phyloP scores from a whole-genome alignment of 2,888 invertebrate genomes.

The Pristionchus maxplancki region DNA sequence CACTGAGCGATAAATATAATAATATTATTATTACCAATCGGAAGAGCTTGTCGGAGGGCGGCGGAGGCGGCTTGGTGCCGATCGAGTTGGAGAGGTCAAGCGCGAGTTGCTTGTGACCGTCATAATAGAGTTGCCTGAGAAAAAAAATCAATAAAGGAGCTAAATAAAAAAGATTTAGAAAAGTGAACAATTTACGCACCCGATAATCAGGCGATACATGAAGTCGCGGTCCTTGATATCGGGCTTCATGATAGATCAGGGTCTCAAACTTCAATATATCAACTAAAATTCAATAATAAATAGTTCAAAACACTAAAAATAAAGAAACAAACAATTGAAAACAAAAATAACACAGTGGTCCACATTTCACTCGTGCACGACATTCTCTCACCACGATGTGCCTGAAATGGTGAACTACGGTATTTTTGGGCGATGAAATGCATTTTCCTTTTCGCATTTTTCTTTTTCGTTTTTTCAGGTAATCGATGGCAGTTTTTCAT shows the following conservation, averaged over 20 bases:
- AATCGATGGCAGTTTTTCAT: background rate
- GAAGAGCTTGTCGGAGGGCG: constrained; percentile 93
- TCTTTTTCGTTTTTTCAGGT: background rate
- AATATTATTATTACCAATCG: too few species aligned
- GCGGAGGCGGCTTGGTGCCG: constrained; percentile 92
- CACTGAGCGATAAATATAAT: too few species aligned
- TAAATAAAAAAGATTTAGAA: background rate
- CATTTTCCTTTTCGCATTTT: constrained; percentile 45
- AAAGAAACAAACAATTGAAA: background rate
- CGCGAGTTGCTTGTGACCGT: constrained; percentile 95
- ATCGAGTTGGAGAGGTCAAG: constrained; percentile 86
- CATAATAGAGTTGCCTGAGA: constrained; percentile 93
- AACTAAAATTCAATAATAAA: background rate
- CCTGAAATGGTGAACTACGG: background rate
- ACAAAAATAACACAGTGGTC: background rate
- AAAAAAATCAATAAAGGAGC: background rate
- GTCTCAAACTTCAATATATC: background rate
- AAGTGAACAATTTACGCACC: constrained; percentile 81
- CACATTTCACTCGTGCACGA: background rate
- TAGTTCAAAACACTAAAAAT: background rate
- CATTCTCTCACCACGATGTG: background rate
- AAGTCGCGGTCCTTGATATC: constrained; percentile 91
- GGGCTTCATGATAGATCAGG: constrained; percentile 62
- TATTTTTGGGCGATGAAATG: constrained; percentile 22
- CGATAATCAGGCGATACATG: constrained; percentile 92